Conservation (phyloP, 2,797 vertebrate species). For the Centropyge bicolor region DNA sequence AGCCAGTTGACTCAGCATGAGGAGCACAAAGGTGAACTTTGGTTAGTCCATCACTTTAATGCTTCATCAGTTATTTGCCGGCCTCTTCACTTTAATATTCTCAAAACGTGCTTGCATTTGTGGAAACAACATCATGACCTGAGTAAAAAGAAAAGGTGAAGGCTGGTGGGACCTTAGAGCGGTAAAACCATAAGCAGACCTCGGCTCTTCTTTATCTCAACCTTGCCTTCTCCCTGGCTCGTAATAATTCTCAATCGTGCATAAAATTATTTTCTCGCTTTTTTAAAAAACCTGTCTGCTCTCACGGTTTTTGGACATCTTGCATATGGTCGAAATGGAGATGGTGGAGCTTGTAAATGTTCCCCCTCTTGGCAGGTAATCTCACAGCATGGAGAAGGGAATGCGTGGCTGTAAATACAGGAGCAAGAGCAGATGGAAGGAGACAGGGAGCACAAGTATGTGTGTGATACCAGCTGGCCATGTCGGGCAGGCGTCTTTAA, state of each 20-base stretch:
- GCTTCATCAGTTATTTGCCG: slow-evolving; percentile 6
- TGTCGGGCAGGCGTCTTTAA: slow-evolving; percentile 12
- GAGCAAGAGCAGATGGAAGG: slow-evolving; percentile 58
- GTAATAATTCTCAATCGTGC: not conserved
- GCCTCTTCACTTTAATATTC: not conserved
- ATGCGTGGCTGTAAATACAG: slow-evolving; percentile 44
- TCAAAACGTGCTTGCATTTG: not conserved
- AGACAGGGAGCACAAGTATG: slow-evolving; percentile 43
- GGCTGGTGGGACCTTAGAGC: slow-evolving; percentile 20
- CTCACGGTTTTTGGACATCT: slow-evolving; percentile 20
- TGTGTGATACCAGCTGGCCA: slow-evolving; percentile 52
- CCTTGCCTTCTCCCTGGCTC: slow-evolving; percentile 8
- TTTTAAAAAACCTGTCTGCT: slow-evolving; percentile 6
- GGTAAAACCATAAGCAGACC: slow-evolving; percentile 6
- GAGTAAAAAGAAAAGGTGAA: slow-evolving; percentile 6
- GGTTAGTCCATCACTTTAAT: slow-evolving; percentile 17
- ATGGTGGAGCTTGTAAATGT: slow-evolving; percentile 25
- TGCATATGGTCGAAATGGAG: slow-evolving; percentile 24
- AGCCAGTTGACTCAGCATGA: slow-evolving; percentile 23
- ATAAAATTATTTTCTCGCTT: slow-evolving; percentile 11
- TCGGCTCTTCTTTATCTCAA: slow-evolving; percentile 13
- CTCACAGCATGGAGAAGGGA: slow-evolving; percentile 27
- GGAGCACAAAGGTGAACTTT: slow-evolving; percentile 1
- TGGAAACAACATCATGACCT: slow-evolving; percentile 4
- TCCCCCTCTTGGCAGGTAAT: slow-evolving; percentile 38